Evolutionary conservation across 2,888 invertebrate genomes (phyloP).

Genomic region (Idaea straminata): DNA sequence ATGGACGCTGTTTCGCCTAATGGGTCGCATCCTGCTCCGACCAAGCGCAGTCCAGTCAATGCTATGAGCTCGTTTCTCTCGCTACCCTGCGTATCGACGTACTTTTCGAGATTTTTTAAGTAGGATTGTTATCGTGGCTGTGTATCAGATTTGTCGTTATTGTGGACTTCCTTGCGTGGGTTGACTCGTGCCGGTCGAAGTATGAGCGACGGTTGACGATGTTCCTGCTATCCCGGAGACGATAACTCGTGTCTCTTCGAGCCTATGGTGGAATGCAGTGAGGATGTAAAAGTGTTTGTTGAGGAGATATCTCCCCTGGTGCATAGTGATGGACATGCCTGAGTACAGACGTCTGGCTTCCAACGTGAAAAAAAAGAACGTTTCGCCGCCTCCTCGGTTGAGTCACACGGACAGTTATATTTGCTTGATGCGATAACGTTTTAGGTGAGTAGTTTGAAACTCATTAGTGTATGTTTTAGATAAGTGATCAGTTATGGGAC

Average conservation of each 20-base stretch:
- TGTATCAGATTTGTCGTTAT: constrained; percentile 46
- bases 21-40: constrained; percentile 70
- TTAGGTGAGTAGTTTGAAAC: constrained; percentile 70
- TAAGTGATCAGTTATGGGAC: constrained; percentile 45
- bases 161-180: constrained; percentile 61
- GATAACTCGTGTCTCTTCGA: constrained; percentile 21
- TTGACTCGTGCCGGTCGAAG: constrained; percentile 39
- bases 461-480: constrained; percentile 52
- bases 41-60: constrained; percentile 73
- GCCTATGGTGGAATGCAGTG: constrained; percentile 59
- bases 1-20: constrained; percentile 74
- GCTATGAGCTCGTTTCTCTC: constrained; percentile 62
- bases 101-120: constrained; percentile 37
- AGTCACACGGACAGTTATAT: constrained; percentile 59
- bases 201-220: constrained; percentile 46
- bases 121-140: constrained; percentile 37
- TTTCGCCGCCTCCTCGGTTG: constrained; percentile 52
- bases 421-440: constrained; percentile 75
- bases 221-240: constrained; percentile 35
- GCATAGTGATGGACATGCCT: constrained; percentile 73
- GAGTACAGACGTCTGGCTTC: constrained; percentile 65
- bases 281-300: constrained; percentile 59
- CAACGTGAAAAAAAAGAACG: constrained; percentile 76
- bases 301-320: constrained; percentile 44
- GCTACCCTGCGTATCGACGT: constrained; percentile 36